phyloP scores from a whole-genome alignment of 64 coral and sea anemone species.

The Trachythela sp. region DNA sequence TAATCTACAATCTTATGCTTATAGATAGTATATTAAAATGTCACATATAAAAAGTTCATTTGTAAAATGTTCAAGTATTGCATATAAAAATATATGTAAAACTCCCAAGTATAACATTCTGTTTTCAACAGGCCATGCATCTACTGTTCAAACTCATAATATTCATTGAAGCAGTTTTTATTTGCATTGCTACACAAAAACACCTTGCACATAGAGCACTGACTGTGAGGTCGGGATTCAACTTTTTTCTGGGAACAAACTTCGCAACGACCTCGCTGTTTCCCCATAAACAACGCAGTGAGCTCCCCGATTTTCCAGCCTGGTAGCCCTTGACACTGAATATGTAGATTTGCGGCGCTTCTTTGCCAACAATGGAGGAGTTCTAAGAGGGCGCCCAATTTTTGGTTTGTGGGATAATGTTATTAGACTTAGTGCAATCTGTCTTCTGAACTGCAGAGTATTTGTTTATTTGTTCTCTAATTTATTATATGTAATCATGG shows the following conservation, averaged over 20 bases:
- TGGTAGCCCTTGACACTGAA: neutral
- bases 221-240: slow-evolving; percentile 42
- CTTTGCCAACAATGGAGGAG: too few species aligned
- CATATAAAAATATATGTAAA: too few species aligned
- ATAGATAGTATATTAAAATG: too few species aligned
- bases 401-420: too few species aligned
- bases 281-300: neutral
- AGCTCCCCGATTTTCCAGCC: neutral
- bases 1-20: too few species aligned
- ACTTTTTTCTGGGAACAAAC: slow-evolving; percentile 28
- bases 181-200: neutral
- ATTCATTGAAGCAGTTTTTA: slow-evolving; percentile 5
- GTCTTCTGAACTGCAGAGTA: slow-evolving; percentile 33
- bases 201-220: neutral
- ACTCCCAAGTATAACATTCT: too few species aligned
- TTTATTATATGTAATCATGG: slow-evolving; percentile 27
- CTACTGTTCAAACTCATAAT: neutral
- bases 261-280: slow-evolving; percentile 38
- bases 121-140: too few species aligned
- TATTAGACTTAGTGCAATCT: slow-evolving; percentile 24
- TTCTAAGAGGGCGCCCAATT: too few species aligned
- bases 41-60: too few species aligned
- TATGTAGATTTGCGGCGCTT: too few species aligned
- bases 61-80: too few species aligned
- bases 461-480: neutral